A percentile compares a stretch with the other conserved stretches of the same genome.
Evolutionary conservation across 2,888 invertebrate species (phyloP).

Genomic region (Apamea sordens): DNA sequence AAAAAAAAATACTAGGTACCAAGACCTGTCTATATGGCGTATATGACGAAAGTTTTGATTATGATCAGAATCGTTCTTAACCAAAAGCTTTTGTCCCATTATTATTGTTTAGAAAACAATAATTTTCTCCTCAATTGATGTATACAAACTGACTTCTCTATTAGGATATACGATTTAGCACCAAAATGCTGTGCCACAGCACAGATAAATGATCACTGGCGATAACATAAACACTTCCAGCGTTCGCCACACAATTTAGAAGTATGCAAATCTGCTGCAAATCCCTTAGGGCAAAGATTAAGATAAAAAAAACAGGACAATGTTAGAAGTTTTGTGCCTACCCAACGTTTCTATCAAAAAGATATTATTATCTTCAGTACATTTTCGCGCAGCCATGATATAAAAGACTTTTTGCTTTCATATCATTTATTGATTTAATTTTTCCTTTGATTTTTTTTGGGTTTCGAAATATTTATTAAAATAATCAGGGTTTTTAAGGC

Average conservation of each 20-base stretch:
- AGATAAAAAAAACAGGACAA: background rate
- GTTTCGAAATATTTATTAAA: background rate
- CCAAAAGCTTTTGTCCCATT: background rate
- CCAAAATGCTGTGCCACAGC: conserved; percentile 50
- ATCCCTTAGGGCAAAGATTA: conserved; percentile 67
- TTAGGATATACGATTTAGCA: conserved; percentile 35
- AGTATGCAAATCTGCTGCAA: conserved; percentile 79
- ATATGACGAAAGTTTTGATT: too few species aligned
- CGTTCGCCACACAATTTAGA: conserved; percentile 75
- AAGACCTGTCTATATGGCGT: too few species aligned
- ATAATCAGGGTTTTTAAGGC: too few species aligned
- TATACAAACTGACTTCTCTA: conserved; percentile 6
- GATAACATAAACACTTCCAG: conserved; percentile 71
- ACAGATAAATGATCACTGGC: conserved; percentile 58
- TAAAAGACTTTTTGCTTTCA: background rate
- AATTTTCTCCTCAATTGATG: conserved; percentile 26
- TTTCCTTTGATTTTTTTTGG: background rate
- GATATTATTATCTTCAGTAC: background rate
- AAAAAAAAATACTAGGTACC: background rate
- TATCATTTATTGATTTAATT: too few species aligned
- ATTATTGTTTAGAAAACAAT: background rate
- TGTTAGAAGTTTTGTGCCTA: background rate
- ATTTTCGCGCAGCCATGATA: background rate
- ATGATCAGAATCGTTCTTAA: background rate
- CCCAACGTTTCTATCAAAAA: background rate